Conservation (phyloP, 2,888 invertebrate genomes). For the Lycocerus yunnanus region DNA sequence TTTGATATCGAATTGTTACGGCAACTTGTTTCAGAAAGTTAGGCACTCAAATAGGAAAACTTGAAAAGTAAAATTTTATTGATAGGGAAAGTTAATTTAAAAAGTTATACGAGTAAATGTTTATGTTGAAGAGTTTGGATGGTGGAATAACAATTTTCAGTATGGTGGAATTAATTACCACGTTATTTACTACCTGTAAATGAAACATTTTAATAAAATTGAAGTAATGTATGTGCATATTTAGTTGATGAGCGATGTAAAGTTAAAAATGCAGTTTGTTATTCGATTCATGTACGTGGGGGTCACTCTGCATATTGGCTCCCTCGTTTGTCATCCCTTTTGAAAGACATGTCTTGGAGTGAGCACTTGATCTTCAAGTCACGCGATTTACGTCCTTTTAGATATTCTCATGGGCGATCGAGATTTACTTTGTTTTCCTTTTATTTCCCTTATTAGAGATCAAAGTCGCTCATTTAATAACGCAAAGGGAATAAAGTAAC, state of each 20-base stretch:
- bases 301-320: slow-evolving; percentile 30
- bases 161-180: background rate
- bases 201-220: background rate
- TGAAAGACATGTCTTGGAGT: slow-evolving; percentile 24
- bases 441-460: background rate
- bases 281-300: slow-evolving; percentile 26
- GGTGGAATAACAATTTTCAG: background rate
- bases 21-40: background rate
- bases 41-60: background rate
- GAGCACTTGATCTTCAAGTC: slow-evolving; percentile 27
- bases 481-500: background rate
- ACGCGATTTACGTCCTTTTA: slow-evolving; percentile 21
- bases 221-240: background rate
- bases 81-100: background rate
- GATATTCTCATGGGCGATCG: slow-evolving; percentile 11
- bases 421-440: slow-evolving; percentile 5
- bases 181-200: background rate
- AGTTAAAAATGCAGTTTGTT: slow-evolving; percentile 9
- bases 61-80: background rate
- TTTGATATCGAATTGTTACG: background rate
- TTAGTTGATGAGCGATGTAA: background rate
- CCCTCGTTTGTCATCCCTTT: slow-evolving; percentile 25
- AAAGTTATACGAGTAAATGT: background rate
- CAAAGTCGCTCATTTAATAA: background rate
- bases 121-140: background rate